Evolutionary conservation across 2,797 vertebrate genomes (phyloP), one percentile per base, ranked within the genome.

Genomic region (Antrozous pallidus): DNA sequence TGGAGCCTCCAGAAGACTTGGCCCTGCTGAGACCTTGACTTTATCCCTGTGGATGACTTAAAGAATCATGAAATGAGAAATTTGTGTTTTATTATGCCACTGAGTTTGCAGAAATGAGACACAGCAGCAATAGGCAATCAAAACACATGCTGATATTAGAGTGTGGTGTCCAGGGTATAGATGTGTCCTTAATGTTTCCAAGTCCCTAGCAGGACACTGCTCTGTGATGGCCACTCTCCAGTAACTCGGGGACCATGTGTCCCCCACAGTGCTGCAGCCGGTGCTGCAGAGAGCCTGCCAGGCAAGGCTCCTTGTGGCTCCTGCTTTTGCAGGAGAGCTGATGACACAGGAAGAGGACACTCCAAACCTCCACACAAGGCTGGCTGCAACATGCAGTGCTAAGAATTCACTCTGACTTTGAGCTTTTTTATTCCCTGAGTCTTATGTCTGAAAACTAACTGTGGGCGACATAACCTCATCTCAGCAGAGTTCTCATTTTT

Each of bases 401-500:
- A 80, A 90, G 38, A 97, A 91, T 65, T 94, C 94, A 56, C 71
- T 95, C 88, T 92, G 73, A 93, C 94, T 96, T 96, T 91, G 92
- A 18, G 56, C 95, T 73, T 94, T 97, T 97, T 95, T 56, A 96
- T 96, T 88, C 96, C 81, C 56, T 22, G 88, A 95, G 67, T 96
- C 94, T 94, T 81, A 86, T 92, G 90, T 97, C 91, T 6, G 42
- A 97, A 97, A 96, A 96, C 93, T 92, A 94, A 71, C 95, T 97
- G 63, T 97, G 97, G 97, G 95, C 96, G 95, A 97, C 91, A 96
- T 95, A 95, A 97, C 88, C 91, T 36, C 97, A 97, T 96, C 96
- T 96, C 95, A 97, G 95, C 96, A 94, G 94, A 93, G 95, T 71
- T 95, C 86, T 97, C 95, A 93, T 96, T 97, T 97, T 97, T 97